Evolutionary conservation across 2,797 vertebrate species (phyloP).

Genomic region (Remorina albescens): DNA sequence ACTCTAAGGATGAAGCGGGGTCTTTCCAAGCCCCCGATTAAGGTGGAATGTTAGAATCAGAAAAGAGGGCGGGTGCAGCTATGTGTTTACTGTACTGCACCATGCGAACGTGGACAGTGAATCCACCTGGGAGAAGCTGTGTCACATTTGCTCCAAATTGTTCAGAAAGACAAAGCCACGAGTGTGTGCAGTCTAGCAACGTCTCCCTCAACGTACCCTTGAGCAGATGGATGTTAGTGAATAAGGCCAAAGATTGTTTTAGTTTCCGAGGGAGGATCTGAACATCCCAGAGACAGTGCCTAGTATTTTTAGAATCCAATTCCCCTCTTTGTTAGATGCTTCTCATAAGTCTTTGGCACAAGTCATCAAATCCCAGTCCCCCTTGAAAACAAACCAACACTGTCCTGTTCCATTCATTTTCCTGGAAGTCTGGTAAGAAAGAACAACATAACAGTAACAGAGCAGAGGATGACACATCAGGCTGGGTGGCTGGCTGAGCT

Average conservation of each 20-base stretch:
- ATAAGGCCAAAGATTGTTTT: constrained; percentile 52
- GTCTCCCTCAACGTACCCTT: constrained; percentile 25
- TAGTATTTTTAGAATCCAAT: constrained; percentile 68
- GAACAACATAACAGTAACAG: constrained; percentile 60
- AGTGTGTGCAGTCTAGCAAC: constrained; percentile 34
- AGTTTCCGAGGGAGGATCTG: constrained; percentile 67
- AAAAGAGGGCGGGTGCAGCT: constrained; percentile 29
- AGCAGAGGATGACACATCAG: constrained; percentile 66
- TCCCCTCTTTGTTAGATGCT: constrained; percentile 52
- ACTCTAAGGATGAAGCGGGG: constrained; percentile 40
- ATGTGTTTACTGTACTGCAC: background rate
- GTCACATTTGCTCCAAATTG: constrained; percentile 33
- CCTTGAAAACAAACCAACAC: constrained; percentile 72
- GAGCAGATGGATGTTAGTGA: constrained; percentile 50
- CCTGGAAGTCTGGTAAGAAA: constrained; percentile 62
- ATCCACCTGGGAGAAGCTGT: constrained; percentile 12
- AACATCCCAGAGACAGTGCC: constrained; percentile 45
- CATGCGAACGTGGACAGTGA: constrained; percentile 28
- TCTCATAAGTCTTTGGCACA: constrained; percentile 55
- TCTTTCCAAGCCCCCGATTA: constrained; percentile 56
- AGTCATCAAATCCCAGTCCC: constrained; percentile 57
- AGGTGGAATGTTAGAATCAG: constrained; percentile 67
- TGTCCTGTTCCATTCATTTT: constrained; percentile 77
- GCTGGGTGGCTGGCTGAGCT: constrained; percentile 51
- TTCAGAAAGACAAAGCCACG: constrained; percentile 41